phyloP scores from a whole-genome alignment of 2,113 vertebrate genomes.

The Tragelaphus buxtoni region DNA sequence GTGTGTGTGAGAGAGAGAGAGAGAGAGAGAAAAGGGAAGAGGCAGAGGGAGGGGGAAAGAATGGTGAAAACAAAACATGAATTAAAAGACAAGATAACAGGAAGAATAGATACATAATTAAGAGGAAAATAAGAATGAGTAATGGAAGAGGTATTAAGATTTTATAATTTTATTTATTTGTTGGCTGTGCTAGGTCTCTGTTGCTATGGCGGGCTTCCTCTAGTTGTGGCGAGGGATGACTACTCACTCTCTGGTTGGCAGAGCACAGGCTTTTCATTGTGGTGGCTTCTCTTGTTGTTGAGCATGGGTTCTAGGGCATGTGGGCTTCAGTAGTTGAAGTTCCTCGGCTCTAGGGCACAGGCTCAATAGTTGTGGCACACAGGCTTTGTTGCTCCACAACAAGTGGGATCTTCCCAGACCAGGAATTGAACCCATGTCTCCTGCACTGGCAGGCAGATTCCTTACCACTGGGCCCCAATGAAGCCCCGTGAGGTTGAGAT shows the following conservation, averaged over 20 bases:
- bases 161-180: not conserved
- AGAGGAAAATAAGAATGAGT: not conserved
- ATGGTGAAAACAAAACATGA: not conserved
- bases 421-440: not conserved
- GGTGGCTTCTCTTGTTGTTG: not conserved
- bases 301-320: not conserved
- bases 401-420: not conserved
- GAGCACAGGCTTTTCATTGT: not conserved
- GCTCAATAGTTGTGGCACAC: not conserved
- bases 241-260: accelerated
- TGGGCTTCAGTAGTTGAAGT: not conserved
- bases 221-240: not conserved
- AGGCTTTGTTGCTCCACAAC: not conserved
- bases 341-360: not conserved
- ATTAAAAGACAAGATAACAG: not conserved
- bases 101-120: not conserved
- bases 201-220: not conserved
- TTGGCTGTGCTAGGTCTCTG: not conserved
- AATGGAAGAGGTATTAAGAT: not conserved
- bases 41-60: accelerated
- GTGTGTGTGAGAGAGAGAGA: no score
- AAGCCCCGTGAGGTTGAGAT: not conserved
- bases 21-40: not conserved
- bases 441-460: not conserved
- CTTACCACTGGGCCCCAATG: not conserved